phyloP scores from a whole-genome alignment of 92 coral and sea anemone genomes.

The Porites rus region DNA sequence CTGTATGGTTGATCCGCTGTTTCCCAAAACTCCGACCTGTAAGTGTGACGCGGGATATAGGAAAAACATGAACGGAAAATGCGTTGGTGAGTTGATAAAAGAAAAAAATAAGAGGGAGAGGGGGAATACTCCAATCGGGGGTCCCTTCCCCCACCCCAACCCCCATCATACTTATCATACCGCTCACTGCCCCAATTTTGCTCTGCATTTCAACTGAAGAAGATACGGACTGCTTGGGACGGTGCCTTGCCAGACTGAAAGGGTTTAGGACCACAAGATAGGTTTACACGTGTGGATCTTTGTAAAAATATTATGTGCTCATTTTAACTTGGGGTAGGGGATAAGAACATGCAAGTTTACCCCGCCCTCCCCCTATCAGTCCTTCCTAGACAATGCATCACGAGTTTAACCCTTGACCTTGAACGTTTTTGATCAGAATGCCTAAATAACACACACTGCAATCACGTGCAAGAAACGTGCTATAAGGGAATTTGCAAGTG shows the following conservation, averaged over 20 bases:
- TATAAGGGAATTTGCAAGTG: slow-evolving; percentile 23
- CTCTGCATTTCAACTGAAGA: neutral
- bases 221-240: neutral
- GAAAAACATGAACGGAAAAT: slow-evolving; percentile 13
- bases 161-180: too few species aligned
- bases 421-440: neutral
- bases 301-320: too few species aligned
- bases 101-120: too few species aligned
- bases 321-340: too few species aligned
- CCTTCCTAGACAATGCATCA: neutral
- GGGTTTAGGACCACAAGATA: too few species aligned
- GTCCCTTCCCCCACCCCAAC: too few species aligned
- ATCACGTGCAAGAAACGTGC: slow-evolving; percentile 15
- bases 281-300: too few species aligned
- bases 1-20: slow-evolving; percentile 25
- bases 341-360: too few species aligned
- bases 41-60: slow-evolving; percentile 13
- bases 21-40: slow-evolving; percentile 22
- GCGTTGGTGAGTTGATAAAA: slow-evolving; percentile 3
- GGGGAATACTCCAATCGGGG: too few species aligned
- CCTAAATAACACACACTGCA: slow-evolving; percentile 18
- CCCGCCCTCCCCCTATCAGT: too few species aligned
- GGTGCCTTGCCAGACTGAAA: too few species aligned
- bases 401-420: neutral
- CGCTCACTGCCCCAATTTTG: too few species aligned